These are phyloP conservation scores for Hypena proboscidalis DNA, from an alignment of 2,888 invertebrate genomes.

Conservation along the genomic window DNA sequence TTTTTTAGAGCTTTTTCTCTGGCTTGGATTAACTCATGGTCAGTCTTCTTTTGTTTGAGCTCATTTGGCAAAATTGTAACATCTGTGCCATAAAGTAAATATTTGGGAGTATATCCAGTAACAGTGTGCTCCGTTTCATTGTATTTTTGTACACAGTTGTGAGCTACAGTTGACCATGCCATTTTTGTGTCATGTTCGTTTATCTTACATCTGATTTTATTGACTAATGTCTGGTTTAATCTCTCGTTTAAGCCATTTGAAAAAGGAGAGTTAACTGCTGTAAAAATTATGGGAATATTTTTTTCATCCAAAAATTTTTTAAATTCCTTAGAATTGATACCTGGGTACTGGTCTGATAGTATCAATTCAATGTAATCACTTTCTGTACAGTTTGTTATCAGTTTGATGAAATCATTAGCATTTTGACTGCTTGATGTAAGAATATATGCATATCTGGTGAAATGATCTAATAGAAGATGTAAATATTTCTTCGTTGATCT, in stretches of 20 bases:
- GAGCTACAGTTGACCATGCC: not conserved
- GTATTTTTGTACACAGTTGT: constrained; percentile 1
- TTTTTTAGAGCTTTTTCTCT: too few species aligned
- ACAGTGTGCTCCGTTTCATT: constrained; percentile 37
- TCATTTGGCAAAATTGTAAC: constrained; percentile 27
- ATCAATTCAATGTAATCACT: not conserved
- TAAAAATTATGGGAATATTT: not conserved
- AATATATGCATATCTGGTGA: too few species aligned
- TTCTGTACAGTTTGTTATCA: too few species aligned
- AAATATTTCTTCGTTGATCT: too few species aligned
- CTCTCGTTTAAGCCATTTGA: not conserved
- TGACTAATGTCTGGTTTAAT: not conserved
- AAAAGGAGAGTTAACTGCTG: not conserved
- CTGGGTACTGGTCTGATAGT: not conserved
- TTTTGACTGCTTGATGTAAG: too few species aligned
- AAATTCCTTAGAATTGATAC: not conserved
- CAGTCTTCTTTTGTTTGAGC: constrained; percentile 16
- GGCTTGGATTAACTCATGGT: too few species aligned
- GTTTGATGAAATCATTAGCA: too few species aligned
- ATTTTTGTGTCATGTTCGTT: not conserved
- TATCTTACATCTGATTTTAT: not conserved
- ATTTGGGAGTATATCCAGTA: constrained; percentile 41
- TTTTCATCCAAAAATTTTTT: not conserved
- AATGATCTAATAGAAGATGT: too few species aligned
- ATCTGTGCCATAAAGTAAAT: constrained; percentile 39